Base-by-base conservation (phyloP, 2,888 invertebrate genomes). In the Quadroppia sp. region DNA sequence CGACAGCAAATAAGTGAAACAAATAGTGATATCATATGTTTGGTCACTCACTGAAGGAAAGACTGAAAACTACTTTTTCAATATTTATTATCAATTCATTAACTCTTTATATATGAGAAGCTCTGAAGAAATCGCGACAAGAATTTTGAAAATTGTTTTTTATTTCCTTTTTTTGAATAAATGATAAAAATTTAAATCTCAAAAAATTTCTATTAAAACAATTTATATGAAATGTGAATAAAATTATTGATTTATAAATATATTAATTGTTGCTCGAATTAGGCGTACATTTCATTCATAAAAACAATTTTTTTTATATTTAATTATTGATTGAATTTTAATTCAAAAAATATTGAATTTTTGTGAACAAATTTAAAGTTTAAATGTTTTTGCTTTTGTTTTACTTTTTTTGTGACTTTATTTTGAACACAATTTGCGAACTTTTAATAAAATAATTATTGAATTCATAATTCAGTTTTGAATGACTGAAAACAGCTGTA, bases 11-110 rank as follows among this genome's bases (percentile, higher is more conserved):
- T 42, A 13, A 15, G 25, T 59, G 25, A 59, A 28, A 36, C 36
- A 61, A 69, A 69, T 45, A 69, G 69, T 69, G 69, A 69, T 45
- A 64, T 64, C 36, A 30, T 30, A 64, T 64, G 64, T 32, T 64
- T 64, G 64, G 64, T 4, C 4, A 36, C 30, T 28, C 11, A 42
- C 28, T 56, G 30, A 56, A 9, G 23, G 53, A 45, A 45, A 17
- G 45, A 53, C 53, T 53, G 53, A 30, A 56, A 28, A 56, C 56
- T 56, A 11, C 28, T 56, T 28, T 56, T 15, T 23, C 20, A 53
- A 23, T 53, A 36, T 15, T 45, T 15, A 45, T 45, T 45, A 15
- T 17, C 45, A 45, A 45, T 36, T 36, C 6, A 45, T 13, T 11
- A 45, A 25, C 28, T 69, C n/a, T 17, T 69, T 32, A 30, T 67